phyloP scores from a whole-genome alignment of 2,888 invertebrate species.

The Parnassius orleans region DNA sequence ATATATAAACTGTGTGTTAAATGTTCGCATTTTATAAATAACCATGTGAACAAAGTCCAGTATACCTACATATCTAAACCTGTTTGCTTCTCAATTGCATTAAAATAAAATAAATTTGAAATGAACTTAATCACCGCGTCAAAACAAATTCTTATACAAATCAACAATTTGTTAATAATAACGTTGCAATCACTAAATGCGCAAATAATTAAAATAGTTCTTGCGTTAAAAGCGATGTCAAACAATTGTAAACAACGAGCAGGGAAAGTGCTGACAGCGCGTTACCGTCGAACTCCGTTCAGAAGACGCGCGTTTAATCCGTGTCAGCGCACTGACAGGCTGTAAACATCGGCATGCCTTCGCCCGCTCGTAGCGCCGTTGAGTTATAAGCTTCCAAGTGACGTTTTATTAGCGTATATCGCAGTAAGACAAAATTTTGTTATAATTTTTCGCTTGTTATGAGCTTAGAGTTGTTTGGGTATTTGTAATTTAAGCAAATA shows the following conservation, averaged over 20 bases:
- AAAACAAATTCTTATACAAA: not conserved
- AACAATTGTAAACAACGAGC: conserved; percentile 13
- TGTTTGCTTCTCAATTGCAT: too few species aligned
- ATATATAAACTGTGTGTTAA: too few species aligned
- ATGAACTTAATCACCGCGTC: not conserved
- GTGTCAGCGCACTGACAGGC: conserved; percentile 24
- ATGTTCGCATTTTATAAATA: too few species aligned
- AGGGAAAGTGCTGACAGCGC: conserved; percentile 18
- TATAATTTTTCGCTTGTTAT: too few species aligned
- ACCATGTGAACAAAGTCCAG: too few species aligned
- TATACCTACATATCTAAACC: too few species aligned
- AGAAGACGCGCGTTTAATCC: conserved; percentile 22
- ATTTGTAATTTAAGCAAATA: too few species aligned
- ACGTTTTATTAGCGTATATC: conserved; percentile 18
- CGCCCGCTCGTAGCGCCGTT: conserved; percentile 17
- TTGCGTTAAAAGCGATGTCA: conserved; percentile 6
- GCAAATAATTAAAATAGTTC: conserved; percentile 10
- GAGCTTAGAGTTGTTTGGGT: too few species aligned
- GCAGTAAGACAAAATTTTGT: not conserved
- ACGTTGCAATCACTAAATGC: conserved; percentile 1
- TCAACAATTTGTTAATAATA: conserved; percentile 4
- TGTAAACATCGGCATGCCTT: conserved; percentile 26
- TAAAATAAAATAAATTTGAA: not conserved
- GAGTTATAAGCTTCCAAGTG: conserved; percentile 12
- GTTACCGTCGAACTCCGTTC: conserved; percentile 12